Evolutionary conservation across 2,113 vertebrate genomes (phyloP).

Genomic region (Halcyon malimbica): DNA sequence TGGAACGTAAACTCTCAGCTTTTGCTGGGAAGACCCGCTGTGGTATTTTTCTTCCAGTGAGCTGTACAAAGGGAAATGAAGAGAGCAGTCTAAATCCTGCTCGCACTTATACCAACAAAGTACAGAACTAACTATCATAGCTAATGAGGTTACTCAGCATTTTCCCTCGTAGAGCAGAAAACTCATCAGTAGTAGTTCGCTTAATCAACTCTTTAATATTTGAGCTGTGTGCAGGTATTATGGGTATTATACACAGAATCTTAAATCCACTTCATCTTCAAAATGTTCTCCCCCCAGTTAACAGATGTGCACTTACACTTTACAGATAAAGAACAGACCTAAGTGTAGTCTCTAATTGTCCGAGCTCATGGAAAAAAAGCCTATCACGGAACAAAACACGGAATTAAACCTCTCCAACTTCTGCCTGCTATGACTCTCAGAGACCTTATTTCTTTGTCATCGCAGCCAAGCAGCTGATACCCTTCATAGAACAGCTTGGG

Average conservation of each 20-base stretch:
- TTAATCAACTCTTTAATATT: constrained; percentile 14
- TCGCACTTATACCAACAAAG: background rate
- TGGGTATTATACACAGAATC: background rate
- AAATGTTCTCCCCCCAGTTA: background rate
- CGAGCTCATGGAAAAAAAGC: background rate
- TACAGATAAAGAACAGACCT: background rate
- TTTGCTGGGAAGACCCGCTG: background rate
- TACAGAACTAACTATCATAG: background rate
- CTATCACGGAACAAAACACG: background rate
- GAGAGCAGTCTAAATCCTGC: background rate
- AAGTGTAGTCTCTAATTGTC: background rate
- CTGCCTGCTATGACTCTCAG: background rate
- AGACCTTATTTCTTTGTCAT: background rate
- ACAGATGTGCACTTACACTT: background rate
- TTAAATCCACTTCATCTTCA: constrained; percentile 17
- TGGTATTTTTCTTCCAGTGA: background rate
- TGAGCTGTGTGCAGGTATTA: constrained; percentile 8
- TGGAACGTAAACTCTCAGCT: background rate
- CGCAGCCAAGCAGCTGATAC: background rate
- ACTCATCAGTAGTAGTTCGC: background rate
- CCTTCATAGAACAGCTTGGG: too few species aligned
- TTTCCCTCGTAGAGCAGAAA: background rate
- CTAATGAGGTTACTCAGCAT: constrained; percentile 32
- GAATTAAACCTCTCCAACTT: background rate
- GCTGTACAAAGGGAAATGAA: background rate